A percentile compares a stretch with the other conserved stretches of the same genome.
Evolutionary conservation across 2,888 invertebrate genomes (phyloP).

Genomic region (Pachliopta kotzebuea): DNA sequence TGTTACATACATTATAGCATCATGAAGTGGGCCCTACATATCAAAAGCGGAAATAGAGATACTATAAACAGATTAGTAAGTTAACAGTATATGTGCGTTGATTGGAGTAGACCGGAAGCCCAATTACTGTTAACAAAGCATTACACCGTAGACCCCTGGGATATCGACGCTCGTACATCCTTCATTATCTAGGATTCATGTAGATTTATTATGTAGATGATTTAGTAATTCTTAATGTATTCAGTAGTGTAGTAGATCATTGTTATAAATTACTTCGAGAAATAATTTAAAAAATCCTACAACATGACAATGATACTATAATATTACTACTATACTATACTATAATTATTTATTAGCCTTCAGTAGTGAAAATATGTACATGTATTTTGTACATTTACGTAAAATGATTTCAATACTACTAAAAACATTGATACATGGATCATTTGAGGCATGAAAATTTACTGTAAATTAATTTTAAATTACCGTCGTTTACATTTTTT

Average conservation of each 20-base stretch:
- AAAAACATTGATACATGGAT: no score
- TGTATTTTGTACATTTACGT: no score
- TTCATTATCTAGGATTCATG: neutral
- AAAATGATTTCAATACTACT: no score
- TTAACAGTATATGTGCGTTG: neutral
- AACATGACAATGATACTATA: no score
- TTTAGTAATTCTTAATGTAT: neutral
- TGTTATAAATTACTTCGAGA: neutral
- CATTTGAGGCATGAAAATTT: neutral
- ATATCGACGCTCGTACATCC: neutral
- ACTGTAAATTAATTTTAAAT: neutral
- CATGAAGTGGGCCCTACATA: neutral
- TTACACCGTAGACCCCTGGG: neutral
- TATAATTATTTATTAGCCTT: no score
- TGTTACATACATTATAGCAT: neutral
- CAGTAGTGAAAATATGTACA: no score
- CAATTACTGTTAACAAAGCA: slow-evolving; percentile 1
- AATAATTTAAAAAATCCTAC: no score
- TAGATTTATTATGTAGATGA: neutral
- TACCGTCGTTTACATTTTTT: neutral
- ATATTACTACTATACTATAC: no score
- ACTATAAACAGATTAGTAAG: neutral
- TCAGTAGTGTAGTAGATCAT: neutral
- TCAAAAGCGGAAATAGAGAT: neutral
- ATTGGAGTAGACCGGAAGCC: slow-evolving; percentile 1